Evolutionary conservation across 2,888 invertebrate species (phyloP), one percentile per base, ranked within the genome.

Genomic region (Nemoura dubitans): DNA sequence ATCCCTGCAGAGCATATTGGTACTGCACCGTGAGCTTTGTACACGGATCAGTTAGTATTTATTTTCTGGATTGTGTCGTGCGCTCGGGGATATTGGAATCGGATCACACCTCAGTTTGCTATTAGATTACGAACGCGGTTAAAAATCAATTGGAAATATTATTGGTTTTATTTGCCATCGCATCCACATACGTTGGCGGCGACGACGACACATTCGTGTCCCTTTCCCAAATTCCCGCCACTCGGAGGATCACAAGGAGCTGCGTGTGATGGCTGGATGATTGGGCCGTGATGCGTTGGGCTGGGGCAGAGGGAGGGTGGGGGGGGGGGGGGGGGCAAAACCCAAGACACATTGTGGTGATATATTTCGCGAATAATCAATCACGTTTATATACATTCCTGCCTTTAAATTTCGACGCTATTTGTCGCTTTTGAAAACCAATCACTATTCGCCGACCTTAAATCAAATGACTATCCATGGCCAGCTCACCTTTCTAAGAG

Each of bases 31-130:
- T 59, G 59, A 59, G 21, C 3, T 59, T 59, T 59, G 59, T 21
- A 59, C 59, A 59, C 2, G 88, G 87, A 88, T 88, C 86, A 86
- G 83, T 78, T 84, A 14, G 28, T 88, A 85, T 88, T 88, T 88
- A 87, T 88, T 87, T 86, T 88, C 86, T 85, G 87, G 86, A 88
- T 88, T 88, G 88, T 86, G 81, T 30, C 36, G 78, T 36, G 36
- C 80, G 77, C 21, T 59, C 59, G 21, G 14, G 59, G 21, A 59
- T 59, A 59, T 59, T 59, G 59, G 59, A 59, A 59, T 59, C 59
- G 59, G 59, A 59, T 59, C 3, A 21, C 59, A 59, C 59, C 59
- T 59, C 59, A 59, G 59, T 59, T 59, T 59, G 6, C 59, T 14
- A 59, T 59, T 59, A 59, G 59, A 59, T 59, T 59, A 1, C 14